A percentile compares a stretch with the other conserved stretches of the same genome.
Conservation (phyloP, 2,797 vertebrate species). For the Pseudotriccus pelzelni region DNA sequence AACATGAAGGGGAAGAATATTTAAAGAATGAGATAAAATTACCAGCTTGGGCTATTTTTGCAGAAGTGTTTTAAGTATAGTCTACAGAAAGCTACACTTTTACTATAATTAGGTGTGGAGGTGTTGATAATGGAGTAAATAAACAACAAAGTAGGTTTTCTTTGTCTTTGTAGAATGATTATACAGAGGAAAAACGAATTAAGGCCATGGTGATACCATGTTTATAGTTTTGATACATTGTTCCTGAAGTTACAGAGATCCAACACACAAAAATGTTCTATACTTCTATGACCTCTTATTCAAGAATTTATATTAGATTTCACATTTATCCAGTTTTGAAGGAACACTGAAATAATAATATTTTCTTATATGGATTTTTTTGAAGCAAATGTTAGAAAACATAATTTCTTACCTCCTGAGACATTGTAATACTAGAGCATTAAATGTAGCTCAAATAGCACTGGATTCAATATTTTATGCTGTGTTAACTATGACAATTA, state of each 20-base stretch:
- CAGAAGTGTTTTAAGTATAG: background rate
- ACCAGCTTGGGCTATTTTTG: accelerated
- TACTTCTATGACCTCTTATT: background rate
- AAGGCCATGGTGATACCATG: background rate
- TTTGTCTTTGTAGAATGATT: background rate
- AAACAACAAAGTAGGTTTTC: background rate
- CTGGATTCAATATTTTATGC: background rate
- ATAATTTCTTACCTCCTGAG: background rate
- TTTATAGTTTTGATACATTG: background rate
- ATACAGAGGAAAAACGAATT: background rate
- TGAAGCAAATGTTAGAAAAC: background rate
- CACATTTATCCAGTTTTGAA: background rate
- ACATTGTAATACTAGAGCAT: background rate
- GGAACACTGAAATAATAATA: background rate
- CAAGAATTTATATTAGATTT: background rate
- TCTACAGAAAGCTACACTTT: background rate
- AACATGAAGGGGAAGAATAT: background rate
- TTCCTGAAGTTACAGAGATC: background rate
- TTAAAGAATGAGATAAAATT: background rate
- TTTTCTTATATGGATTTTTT: background rate
- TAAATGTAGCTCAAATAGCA: background rate
- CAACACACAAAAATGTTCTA: background rate
- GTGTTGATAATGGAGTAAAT: background rate
- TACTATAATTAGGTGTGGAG: background rate
- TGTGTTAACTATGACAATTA: background rate